Conservation (phyloP, 2,888 invertebrate genomes). For the Drosophila mimetica region DNA sequence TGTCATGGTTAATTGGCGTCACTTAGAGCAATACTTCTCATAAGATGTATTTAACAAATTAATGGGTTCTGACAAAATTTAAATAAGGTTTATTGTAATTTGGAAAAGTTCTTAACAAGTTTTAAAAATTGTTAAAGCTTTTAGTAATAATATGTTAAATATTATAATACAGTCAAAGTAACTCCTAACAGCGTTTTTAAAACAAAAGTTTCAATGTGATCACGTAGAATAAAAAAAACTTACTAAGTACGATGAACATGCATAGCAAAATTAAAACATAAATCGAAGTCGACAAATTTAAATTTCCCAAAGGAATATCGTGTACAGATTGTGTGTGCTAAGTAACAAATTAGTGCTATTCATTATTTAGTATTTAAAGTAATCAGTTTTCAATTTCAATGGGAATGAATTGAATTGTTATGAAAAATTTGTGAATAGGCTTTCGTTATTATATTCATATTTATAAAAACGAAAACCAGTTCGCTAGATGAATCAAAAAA, state of each 20-base stretch:
- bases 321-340: slow-evolving; percentile 20
- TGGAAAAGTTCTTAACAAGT: slow-evolving; percentile 26
- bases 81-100: slow-evolving; percentile 50
- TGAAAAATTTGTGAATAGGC: not conserved
- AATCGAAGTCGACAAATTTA: slow-evolving; percentile 8
- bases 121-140: slow-evolving; percentile 64
- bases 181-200: slow-evolving; percentile 68
- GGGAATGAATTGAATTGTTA: slow-evolving; percentile 12
- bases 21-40: slow-evolving; percentile 1
- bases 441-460: not conserved
- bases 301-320: slow-evolving; percentile 19
- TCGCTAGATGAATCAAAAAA: slow-evolving; percentile 17
- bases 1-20: not conserved
- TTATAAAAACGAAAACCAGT: slow-evolving; percentile 20
- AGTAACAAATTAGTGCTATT: slow-evolving; percentile 19
- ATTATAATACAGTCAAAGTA: slow-evolving; percentile 54
- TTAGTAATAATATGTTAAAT: slow-evolving; percentile 60
- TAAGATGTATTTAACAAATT: slow-evolving; percentile 1
- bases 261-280: slow-evolving; percentile 63
- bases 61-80: slow-evolving; percentile 28
- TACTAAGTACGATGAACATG: slow-evolving; percentile 62
- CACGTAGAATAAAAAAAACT: slow-evolving; percentile 69
- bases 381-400: slow-evolving; percentile 25
- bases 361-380: slow-evolving; percentile 19
- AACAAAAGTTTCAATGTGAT: slow-evolving; percentile 79